These are phyloP conservation scores for Aphidoletes aphidimyza DNA, from an alignment of 2,888 invertebrate genomes.

Conservation along the genomic window DNA sequence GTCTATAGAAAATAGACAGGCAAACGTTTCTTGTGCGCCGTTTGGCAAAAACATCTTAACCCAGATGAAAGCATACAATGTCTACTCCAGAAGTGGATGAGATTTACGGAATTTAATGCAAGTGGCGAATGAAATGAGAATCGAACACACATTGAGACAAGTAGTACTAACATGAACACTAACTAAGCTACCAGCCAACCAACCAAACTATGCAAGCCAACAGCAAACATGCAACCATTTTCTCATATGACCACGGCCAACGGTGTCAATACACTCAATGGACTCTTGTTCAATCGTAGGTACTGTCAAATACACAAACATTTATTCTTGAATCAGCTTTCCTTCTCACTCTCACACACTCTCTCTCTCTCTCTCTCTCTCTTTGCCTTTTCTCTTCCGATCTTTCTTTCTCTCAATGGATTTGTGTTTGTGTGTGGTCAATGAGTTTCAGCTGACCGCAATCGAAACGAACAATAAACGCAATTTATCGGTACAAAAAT, in stretches of 20 bases:
- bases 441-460: not conserved
- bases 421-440: too few relatives aligned
- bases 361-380: too few relatives aligned
- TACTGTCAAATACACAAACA: conserved; percentile 18
- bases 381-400: too few relatives aligned
- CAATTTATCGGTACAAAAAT: not conserved
- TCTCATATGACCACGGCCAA: not conserved
- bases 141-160: not conserved
- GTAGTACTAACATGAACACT: not conserved
- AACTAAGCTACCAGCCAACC: too few relatives aligned
- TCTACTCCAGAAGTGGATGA: conserved; percentile 27
- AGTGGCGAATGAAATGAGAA: not conserved
- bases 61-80: conserved; percentile 16
- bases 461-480: not conserved
- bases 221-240: not conserved
- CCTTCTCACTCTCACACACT: too few relatives aligned
- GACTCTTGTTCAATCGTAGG: conserved; percentile 2
- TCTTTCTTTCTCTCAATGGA: too few relatives aligned
- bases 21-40: not conserved
- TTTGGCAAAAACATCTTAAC: conserved; percentile 30
- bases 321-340: not conserved
- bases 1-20: not conserved
- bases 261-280: not conserved
- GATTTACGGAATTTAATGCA: conserved; percentile 26
- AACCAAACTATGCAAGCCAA: not conserved